Evolutionary conservation across 64 coral and sea anemone species (phyloP).

Genomic region (Montipora capricornis): DNA sequence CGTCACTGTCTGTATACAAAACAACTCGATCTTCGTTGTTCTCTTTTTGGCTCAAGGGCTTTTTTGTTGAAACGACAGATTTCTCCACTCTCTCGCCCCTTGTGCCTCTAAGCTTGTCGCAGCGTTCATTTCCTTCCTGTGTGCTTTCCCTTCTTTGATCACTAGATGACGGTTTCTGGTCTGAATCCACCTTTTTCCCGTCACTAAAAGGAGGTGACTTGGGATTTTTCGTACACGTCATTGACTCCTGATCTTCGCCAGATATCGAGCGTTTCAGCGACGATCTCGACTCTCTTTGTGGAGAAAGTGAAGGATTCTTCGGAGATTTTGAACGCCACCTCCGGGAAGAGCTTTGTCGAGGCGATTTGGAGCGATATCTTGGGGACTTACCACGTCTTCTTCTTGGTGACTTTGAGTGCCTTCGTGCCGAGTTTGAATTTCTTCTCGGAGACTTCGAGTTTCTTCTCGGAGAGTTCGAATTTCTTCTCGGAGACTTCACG

Average conservation of each 20-base stretch:
- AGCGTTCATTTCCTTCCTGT: not conserved
- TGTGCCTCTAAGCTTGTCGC: not conserved
- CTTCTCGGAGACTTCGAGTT: not conserved
- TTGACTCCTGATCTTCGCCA: not conserved
- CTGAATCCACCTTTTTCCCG: not conserved
- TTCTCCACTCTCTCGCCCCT: not conserved
- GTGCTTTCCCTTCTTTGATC: not conserved
- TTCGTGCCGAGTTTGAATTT: not conserved
- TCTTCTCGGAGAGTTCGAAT: not conserved
- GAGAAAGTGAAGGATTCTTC: too few species aligned
- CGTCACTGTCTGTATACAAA: conserved; percentile 1
- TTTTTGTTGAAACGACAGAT: not conserved
- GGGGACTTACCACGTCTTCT: too few species aligned
- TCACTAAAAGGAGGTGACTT: not conserved
- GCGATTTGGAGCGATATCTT: too few species aligned
- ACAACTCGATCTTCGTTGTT: not conserved
- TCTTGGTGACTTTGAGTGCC: not conserved
- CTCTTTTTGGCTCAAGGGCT: not conserved
- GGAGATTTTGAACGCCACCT: too few species aligned
- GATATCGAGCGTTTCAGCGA: too few species aligned
- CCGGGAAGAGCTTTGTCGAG: too few species aligned
- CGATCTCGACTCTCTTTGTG: too few species aligned
- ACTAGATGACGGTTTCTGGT: not conserved
- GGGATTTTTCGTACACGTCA: not conserved
- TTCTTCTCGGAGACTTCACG: not conserved